A percentile compares a stretch with the other conserved stretches of the same genome.
phyloP scores from a whole-genome alignment of 2,888 invertebrate species.

The Eulithis prunata region DNA sequence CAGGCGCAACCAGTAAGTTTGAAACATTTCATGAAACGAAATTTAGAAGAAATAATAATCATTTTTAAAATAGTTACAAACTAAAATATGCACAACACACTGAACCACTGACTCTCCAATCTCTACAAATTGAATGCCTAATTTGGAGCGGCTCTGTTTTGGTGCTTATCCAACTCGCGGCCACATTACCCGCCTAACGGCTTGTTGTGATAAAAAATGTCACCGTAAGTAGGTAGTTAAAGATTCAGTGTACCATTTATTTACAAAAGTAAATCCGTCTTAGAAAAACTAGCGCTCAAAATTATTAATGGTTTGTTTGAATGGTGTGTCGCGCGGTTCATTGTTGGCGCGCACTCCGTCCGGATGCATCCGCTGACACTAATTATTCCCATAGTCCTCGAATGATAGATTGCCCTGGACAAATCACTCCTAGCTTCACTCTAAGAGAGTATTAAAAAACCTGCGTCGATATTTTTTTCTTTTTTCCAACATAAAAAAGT shows the following conservation, averaged over 20 bases:
- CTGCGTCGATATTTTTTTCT: slow-evolving; percentile 73
- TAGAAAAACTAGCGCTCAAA: slow-evolving; percentile 80
- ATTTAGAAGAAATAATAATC: no score
- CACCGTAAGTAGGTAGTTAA: slow-evolving; percentile 81
- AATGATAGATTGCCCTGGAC: slow-evolving; percentile 83
- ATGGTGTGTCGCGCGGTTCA: slow-evolving; percentile 78
- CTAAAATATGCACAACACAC: background rate
- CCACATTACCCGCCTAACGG: slow-evolving; percentile 67
- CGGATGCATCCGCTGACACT: slow-evolving; percentile 82
- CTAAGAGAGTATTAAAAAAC: slow-evolving; percentile 74
- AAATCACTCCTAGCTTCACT: slow-evolving; percentile 79
- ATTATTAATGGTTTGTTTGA: slow-evolving; percentile 84
- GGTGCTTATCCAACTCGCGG: slow-evolving; percentile 42
- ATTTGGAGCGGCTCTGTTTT: slow-evolving; percentile 21
- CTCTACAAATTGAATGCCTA: slow-evolving; percentile 21
- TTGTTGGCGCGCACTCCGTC: slow-evolving; percentile 77
- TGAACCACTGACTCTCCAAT: background rate
- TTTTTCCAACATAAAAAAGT: slow-evolving; percentile 51
- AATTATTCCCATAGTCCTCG: slow-evolving; percentile 83
- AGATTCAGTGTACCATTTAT: slow-evolving; percentile 80
- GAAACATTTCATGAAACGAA: no score
- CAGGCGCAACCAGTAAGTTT: no score
- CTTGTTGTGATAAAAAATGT: slow-evolving; percentile 69
- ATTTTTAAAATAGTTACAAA: background rate
- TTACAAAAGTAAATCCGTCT: slow-evolving; percentile 80